These are phyloP conservation scores for Drosophila suboccidentalis DNA, from an alignment of 2,888 invertebrate genomes.

Conservation along the genomic window DNA sequence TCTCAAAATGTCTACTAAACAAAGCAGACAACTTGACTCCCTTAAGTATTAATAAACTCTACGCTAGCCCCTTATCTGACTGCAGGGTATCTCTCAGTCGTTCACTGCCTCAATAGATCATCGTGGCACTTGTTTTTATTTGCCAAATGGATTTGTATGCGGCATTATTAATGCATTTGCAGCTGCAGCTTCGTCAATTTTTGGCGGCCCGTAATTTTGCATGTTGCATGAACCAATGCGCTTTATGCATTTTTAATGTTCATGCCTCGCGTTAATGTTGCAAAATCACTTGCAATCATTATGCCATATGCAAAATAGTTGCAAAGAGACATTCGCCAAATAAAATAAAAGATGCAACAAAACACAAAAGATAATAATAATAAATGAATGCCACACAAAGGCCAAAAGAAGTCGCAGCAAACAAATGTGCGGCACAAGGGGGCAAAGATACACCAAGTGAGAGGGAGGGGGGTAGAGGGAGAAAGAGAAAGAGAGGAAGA, in stretches of 20 bases:
- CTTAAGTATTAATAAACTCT: neutral
- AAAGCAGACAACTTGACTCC: neutral
- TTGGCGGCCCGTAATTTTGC: constrained; percentile 34
- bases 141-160: constrained; percentile 51
- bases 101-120: no score
- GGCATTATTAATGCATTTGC: constrained; percentile 54
- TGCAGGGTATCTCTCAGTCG: neutral
- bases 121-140: constrained; percentile 26
- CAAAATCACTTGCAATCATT: constrained; percentile 62
- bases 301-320: constrained; percentile 45
- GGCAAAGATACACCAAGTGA: neutral
- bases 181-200: constrained; percentile 56
- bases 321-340: constrained; percentile 6
- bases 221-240: constrained; percentile 51
- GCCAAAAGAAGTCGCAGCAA: constrained; percentile 31
- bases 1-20: no score
- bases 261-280: constrained; percentile 48
- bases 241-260: constrained; percentile 74
- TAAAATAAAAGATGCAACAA: constrained; percentile 17
- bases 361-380: constrained; percentile 21
- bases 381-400: constrained; percentile 52
- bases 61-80: no score
- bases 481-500: neutral
- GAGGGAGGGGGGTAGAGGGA: no score
- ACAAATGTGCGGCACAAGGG: constrained; percentile 38